Evolutionary conservation across 1,140 invertebrate genomes (phyloP), one percentile per base, ranked within the genome.

Genomic region (Phymastichus coffea): DNA sequence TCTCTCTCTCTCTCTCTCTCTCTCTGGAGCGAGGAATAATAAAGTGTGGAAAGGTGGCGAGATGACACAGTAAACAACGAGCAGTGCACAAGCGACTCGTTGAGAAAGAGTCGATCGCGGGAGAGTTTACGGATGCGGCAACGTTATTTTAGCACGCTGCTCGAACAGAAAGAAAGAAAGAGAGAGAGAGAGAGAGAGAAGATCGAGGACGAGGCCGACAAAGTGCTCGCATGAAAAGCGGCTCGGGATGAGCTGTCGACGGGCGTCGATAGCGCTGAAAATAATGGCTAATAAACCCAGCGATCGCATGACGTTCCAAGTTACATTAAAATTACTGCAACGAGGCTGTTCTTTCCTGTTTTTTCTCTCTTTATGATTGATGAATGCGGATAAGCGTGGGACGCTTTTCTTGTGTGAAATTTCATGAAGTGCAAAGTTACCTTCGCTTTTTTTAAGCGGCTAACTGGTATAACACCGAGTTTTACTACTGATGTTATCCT

Each of bases 291-390:
- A 61, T 61, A 61, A 61, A 61, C 43, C 59, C 52, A 33, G 46
- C 33, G 55, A 55, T 61, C 59, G 59, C 52, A 61, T 61, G 52
- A 56, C 51, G 46, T 51, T 40, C 49, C 51, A 41, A 60, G 58
- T 60, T 61, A 49, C 58, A 61, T 61, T 61, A 61, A 61, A 61
- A 61, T 61, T 61, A 61, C 57, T 48, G 51, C 57, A 59, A 59
- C 41, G 57, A 59, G 57, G 20, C n/a, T n/a, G n/a, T n/a, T n/a
- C n/a, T n/a, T n/a, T n/a, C n/a, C n/a, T n/a, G n/a, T n/a, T n/a
- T n/a, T n/a, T n/a, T n/a, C 28, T 33, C 28, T 48, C 54, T 60
- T 60, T 60, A 60, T 61, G 52, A 61, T 61, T 61, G 59, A 61
- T 61, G 28, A 48, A 60, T 54, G 51, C 57, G 43, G 57, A 60